These are phyloP conservation scores for Hyphantria cunea DNA, from an alignment of 1,140 invertebrate genomes.

Conservation along the genomic window DNA sequence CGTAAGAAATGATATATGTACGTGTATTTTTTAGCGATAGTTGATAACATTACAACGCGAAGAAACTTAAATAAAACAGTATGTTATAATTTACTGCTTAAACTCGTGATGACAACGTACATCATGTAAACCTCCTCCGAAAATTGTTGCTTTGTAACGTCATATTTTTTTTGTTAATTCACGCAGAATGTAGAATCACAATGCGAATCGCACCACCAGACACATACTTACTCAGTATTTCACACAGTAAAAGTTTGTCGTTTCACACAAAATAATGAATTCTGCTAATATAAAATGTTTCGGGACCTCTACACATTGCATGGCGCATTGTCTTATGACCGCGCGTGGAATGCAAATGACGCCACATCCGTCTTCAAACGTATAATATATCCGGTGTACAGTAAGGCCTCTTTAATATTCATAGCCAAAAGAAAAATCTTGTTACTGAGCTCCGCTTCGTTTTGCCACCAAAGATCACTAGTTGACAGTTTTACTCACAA, in stretches of 20 bases:
- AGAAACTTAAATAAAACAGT: too few relatives aligned
- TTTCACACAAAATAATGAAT: slow-evolving; percentile 13
- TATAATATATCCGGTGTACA: slow-evolving; percentile 69
- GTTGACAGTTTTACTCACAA: background rate
- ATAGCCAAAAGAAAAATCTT: slow-evolving; percentile 20
- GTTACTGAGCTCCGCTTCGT: background rate
- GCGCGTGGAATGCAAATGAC: slow-evolving; percentile 70
- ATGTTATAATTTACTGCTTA: too few relatives aligned
- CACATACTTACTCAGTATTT: slow-evolving; percentile 1
- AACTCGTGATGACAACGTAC: too few relatives aligned
- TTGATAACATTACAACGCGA: too few relatives aligned
- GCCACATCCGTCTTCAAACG: slow-evolving; percentile 68
- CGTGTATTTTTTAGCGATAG: too few relatives aligned
- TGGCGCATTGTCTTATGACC: slow-evolving; percentile 56
- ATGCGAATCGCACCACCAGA: too few relatives aligned
- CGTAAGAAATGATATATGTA: too few relatives aligned
- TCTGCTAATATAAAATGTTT: slow-evolving; percentile 14
- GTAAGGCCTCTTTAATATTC: slow-evolving; percentile 28
- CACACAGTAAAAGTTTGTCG: background rate
- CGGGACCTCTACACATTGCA: slow-evolving; percentile 12
- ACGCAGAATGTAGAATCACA: background rate
- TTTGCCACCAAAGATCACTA: too few relatives aligned
- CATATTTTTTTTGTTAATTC: background rate
- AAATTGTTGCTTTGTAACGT: background rate
- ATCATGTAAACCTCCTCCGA: too few relatives aligned